Evolutionary conservation across 2,113 vertebrate genomes (phyloP), one percentile per base, ranked within the genome.

Genomic region (Oenanthe oenanthe): DNA sequence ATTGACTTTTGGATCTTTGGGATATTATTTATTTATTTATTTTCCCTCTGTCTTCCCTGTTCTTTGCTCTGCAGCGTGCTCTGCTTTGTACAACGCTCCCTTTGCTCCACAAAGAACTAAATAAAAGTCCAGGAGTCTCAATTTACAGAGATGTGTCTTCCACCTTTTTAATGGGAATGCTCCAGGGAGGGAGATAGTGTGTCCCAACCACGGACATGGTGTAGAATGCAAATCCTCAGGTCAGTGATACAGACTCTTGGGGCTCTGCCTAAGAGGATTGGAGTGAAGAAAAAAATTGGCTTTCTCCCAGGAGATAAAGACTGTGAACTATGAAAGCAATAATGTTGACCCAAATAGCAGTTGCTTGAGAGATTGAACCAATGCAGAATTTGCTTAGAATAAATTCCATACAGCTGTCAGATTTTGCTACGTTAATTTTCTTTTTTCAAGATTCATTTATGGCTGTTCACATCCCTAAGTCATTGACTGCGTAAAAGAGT

Each of bases 381-480:
- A 16, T 92, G 83, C 62, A 93, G 72, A 96, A 65, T 58, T 80
- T 83, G 32, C 87, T 84, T 76, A 70, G 79, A 96, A 91, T 76
- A 95, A 96, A 62, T 84, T 66, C n/a, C 72, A 91, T 72, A 89
- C 75, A 95, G 53, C 72, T 96, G 82, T 96, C 86, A 93, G 90
- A 84, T 97, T 96, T 94, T 62, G 48, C 87, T 71, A 94, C 10
- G 47, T 95, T 94, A 89, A 62, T 77, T 97, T 96, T 94, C 85
- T 70, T 77, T 89, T 58, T 92, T 82, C 81, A 80, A 81, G 53
- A 42, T 61, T 96, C 70, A 45, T 93, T 96, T 92, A 67, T 58
- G 66, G 62, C 65, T 88, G 78, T 93, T 97, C 80, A 93, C 67
- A 90, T 93, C 25, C 70, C 73, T 95, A 91, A 97, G 88, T 56